Base-by-base conservation (phyloP, 2,797 vertebrate species). In the Pangasius macronema region DNA sequence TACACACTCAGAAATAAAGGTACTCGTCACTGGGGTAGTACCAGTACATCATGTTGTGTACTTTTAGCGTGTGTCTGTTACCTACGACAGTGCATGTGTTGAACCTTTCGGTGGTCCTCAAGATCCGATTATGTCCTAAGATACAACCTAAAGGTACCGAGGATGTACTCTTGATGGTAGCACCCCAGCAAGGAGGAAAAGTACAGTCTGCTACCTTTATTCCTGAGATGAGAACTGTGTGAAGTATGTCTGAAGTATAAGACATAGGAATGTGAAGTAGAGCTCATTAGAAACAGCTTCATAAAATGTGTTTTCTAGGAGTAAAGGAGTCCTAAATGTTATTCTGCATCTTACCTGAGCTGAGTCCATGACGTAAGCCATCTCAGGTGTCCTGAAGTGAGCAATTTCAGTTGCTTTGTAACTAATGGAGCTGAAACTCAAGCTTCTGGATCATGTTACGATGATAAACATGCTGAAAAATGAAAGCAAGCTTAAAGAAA, bases 331-430 rank as follows among this genome's bases (percentile, higher is more conserved):
- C 13, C n/a, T 67, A 24, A 36, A 36, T 79, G 76, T 33, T 5
- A 3, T 33, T 16, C 0, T 59, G 20, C 20, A 13, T 13, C 86
- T 87, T 88, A 90, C 90, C 61, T 87, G 88, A 18, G 61, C 42
- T 6, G 82, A 39, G 82, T 87, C 55, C 75, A 24, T 79, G 81
- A 70, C 82, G 86, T 72, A 73, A 20, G 86, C 88, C 88, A 87
- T 90, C 86, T 89, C 90, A 85, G 84, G 86, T 90, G 85, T 82
- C 84, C 81, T 33, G 80, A 65, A 30, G 9, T 30, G 33, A 2
- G 39, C 2, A 30, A 5, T 70, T 77, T 67, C 49, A 36, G n/a
- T 3, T 2, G 83, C 11, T 61, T n/a, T 42, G 63, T 57, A 73
- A 73, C 68, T 84, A 51, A 8, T 80, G 36, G 53, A 70, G 80